Evolutionary conservation across 2,113 vertebrate species (phyloP), one percentile per base, ranked within the genome.

Genomic region (Ivindomyrus marchei): DNA sequence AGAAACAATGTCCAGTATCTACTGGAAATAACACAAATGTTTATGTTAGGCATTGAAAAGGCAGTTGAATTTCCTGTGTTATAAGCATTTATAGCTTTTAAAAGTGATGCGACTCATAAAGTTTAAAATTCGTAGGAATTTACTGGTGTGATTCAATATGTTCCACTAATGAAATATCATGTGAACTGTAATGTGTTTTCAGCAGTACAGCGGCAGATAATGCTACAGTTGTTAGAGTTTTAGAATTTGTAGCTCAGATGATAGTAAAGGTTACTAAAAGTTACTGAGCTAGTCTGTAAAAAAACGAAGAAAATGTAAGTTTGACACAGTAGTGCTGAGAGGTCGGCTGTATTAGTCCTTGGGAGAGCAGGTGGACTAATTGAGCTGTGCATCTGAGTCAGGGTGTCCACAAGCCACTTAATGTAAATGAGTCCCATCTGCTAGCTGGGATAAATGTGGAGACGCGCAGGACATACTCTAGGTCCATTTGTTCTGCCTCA

Each of bases 401-500:
- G 90, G 87, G 56, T 88, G 92, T 92, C 93, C 90, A 56, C 31
- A 90, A 93, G 92, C 91, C 92, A 92, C 91, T 91, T 92, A 90
- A 93, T 93, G 91, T 91, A 95, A 95, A 96, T 93, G 93, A 95
- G 94, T 93, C 94, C 93, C 94, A 95, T 95, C 94, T 96, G 95
- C 92, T 89, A 85, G 52, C 62, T 92, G 91, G 92, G 88, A 87
- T 89, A 91, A 49, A 46, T 45, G 87, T 90, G 66, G 27, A 88
- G 84, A 89, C 50, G 45, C 90, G 74, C 52, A 89, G 89, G 91
- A 90, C 24, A 21, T 58, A 87, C 88, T 49, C 49, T 66, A 87
- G 52, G 80, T 89, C 91, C 92, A 91, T 93, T 94, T 92, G 49
- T 52, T 91, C 92, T 88, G 85, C 85, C 13, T 46, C 91, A 88